Evolutionary conservation across 2,797 vertebrate species (phyloP), one percentile per base, ranked within the genome.

Genomic region (Notolepis coatsorum): DNA sequence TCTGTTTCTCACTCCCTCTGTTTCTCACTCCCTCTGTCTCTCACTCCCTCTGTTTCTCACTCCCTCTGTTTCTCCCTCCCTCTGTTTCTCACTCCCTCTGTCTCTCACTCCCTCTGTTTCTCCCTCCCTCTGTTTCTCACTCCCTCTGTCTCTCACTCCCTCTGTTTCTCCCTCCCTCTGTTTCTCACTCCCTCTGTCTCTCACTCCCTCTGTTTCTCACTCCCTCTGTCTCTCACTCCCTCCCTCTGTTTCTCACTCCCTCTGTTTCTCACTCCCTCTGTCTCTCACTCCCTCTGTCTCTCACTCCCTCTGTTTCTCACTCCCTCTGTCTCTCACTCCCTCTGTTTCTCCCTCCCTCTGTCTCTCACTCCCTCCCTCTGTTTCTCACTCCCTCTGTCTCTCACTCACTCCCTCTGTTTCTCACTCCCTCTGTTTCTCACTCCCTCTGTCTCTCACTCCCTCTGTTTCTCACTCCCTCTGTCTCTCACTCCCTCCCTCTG

Each of bases 371-470:
- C n/a, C 33, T 13, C 15, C 35, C 35, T 37, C 12, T 37, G 35
- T 37, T 10, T 37, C n/a, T n/a, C n/a, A 37, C 35, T 12, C 15
- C 10, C 35, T 37, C 10, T 37, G 12, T 37, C 12, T 37, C n/a
- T 37, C 30, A 27, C 6, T 47, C 13, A 18, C 18, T 35, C 3
- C 18, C 45, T 30, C 10, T 4, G 15, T 7, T 9, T 3, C 12
- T 21, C 8, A 49, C 30, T 3, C 25, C 2, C n/a, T 30, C n/a
- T n/a, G n/a, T n/a, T n/a, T n/a, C n/a, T n/a, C 4, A 7, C 15
- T n/a, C 41, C 17, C 27, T 30, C 33, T 53, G 30, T 56, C 57
- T 52, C n/a, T n/a, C n/a, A n/a, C n/a, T n/a, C n/a, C n/a, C n/a
- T n/a, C n/a, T n/a, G n/a, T n/a, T n/a, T n/a, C n/a, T n/a, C n/a